Evolutionary conservation across 2,113 vertebrate genomes (phyloP).

Genomic region (Takifugu flavidus): DNA sequence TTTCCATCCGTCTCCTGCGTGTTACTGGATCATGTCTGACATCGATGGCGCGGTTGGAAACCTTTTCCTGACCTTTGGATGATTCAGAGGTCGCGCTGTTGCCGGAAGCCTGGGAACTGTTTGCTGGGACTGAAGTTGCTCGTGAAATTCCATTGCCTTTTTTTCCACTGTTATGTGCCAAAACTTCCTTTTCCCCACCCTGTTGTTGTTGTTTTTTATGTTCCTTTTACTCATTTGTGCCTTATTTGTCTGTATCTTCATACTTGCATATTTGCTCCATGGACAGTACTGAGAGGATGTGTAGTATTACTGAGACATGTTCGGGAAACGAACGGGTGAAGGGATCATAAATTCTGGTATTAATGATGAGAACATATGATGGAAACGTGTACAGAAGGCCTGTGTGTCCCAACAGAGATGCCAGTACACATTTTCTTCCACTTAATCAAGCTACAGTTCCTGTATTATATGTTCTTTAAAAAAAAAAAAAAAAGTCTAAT

Average conservation of each 20-base stretch:
- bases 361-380: constrained; percentile 11
- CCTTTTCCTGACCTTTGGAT: neutral
- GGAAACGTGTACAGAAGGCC: constrained; percentile 6
- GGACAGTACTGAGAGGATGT: constrained; percentile 36
- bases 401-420: constrained; percentile 28
- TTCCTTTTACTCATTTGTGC: constrained; percentile 64
- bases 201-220: neutral
- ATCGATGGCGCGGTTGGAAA: constrained; percentile 5
- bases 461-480: constrained; percentile 65
- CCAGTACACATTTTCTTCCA: constrained; percentile 44
- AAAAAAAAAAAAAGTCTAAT: constrained; percentile 80
- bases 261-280: constrained; percentile 41
- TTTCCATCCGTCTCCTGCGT: constrained; percentile 1
- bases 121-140: constrained; percentile 18
- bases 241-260: constrained; percentile 69
- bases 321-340: constrained; percentile 21
- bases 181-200: constrained; percentile 33
- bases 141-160: constrained; percentile 19
- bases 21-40: constrained; percentile 31
- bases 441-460: constrained; percentile 42
- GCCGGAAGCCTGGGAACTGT: constrained; percentile 14
- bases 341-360: constrained; percentile 38
- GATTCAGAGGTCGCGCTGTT: constrained; percentile 8
- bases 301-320: constrained; percentile 54
- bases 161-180: constrained; percentile 59